Evolutionary conservation across 2,113 vertebrate genomes (phyloP), one percentile per base, ranked within the genome.

Genomic region (Axis porcinus): DNA sequence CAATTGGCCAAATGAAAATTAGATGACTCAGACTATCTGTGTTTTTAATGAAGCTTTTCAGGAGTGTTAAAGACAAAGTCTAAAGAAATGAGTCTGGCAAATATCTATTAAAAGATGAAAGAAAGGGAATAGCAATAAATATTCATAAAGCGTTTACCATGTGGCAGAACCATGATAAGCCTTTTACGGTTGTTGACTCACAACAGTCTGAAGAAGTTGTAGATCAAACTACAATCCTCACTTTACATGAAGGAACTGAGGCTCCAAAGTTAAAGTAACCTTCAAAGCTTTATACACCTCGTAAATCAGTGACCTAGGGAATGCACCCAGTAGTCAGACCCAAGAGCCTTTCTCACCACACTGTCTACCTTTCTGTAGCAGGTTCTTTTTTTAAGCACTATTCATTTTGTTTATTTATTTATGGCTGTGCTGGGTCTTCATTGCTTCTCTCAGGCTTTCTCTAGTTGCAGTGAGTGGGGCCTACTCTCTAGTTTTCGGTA

Each of bases 21-120:
- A 94, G 19, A 19, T 95, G 28, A 70, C 30, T 81, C 21, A 81
- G 67, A 55, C 64, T 82, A 4, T 86, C 52, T 93, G 55, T 74
- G 23, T 97, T 89, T 95, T 92, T 50, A 84, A 57, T 8, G 12
- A 91, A 58, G 12, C 54, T 90, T 87, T 89, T 93, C 52, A 90
- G 40, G 9, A 96, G 23, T 57, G 4, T 70, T 87, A 62, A 67
- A 93, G 52, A 27, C 33, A 93, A 82, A 82, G 13, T 28, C 52
- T 54, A 76, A 76, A 54, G 74, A 27, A 81, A 57, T 45, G 15
- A 86, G 12, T 94, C 60, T 81, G 89, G 45, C 33, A 84, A 92
- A 62, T 87, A 21, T 55, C 74, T 96, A n/a, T 64, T 81, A 86
- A 86, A 96, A 50, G 86, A 23, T 40, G 6, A 96, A 93, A 88